Percentiles rank a stretch among this genome's conserved stretches.
Evolutionary conservation across 2,113 vertebrate genomes (phyloP).

Genomic region (Tichodroma muraria): DNA sequence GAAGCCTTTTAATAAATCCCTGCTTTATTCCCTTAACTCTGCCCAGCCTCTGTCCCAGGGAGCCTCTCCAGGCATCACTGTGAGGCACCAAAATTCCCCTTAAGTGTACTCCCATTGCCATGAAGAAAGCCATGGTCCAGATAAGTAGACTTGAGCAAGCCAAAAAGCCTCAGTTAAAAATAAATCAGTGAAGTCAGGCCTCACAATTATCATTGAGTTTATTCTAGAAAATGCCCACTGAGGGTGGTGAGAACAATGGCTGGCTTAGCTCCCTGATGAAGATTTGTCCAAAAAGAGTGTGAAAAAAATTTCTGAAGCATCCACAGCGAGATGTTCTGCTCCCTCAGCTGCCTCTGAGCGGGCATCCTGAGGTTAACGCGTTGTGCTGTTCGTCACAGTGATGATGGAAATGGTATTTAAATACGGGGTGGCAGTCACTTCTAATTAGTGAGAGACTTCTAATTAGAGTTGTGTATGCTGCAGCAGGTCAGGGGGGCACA

Average conservation of each 20-base stretch:
- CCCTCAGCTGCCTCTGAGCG: background rate
- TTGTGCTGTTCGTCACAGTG: rapidly evolving
- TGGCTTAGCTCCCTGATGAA: background rate
- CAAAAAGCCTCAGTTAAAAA: background rate
- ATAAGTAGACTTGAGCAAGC: background rate
- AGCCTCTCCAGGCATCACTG: background rate
- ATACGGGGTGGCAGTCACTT: background rate
- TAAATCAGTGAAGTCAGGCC: background rate
- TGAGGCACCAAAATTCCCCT: background rate
- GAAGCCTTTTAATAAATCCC: background rate
- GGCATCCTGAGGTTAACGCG: background rate
- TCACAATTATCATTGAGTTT: background rate
- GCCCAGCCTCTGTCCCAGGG: background rate
- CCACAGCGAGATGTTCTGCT: background rate
- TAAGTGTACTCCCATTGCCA: background rate
- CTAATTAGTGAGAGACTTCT: background rate
- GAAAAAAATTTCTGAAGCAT: background rate
- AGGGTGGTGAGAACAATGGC: background rate
- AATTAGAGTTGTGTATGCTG: background rate
- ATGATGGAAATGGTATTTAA: background rate
- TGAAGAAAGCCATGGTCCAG: background rate
- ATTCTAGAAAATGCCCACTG: background rate
- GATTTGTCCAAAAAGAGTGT: background rate
- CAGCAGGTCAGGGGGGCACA: slow-evolving; percentile 10
- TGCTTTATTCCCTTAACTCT: background rate